Evolutionary conservation across 2,888 invertebrate genomes (phyloP), one percentile per base, ranked within the genome.

Genomic region (Heteropelma amictum): DNA sequence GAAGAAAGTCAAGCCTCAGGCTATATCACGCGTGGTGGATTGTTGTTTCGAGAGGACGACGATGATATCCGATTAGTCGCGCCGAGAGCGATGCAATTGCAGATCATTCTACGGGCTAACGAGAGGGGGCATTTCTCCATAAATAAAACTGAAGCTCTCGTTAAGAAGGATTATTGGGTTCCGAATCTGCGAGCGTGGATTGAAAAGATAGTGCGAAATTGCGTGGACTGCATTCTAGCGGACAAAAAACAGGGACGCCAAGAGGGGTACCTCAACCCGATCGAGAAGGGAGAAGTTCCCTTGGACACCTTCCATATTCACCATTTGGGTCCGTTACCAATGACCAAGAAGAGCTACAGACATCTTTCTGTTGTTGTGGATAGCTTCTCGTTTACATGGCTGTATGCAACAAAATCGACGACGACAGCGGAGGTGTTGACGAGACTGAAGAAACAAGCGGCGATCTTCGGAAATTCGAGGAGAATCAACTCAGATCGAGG

Each of bases 381-480:
- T n/a, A n/a, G n/a, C n/a, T n/a, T n/a, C n/a, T n/a, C n/a, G n/a
- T n/a, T n/a, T n/a, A 72, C 71, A 0, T 86, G 84, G 86, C 19
- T 85, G 5, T 85, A 85, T 63, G 75, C 83, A 1, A 83, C 82
- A 1, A 86, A 83, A 72, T 77, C 84, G 0, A 84, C 81, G 0
- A 75, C 68, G 1, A 38, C 82, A 1, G 42, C 63, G 14, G 87
- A 90, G 54, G 84, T 83, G 0, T 40, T 89, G 7, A 49, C 79
- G 4, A 85, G 83, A 61, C 53, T 89, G 0, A 70, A 70, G n/a
- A 56, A 75, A 10, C 86, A 87, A 47, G 82, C 86, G 56, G 77
- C 77, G 10, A 74, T 67, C 2, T 90, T 89, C 80, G 89, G 88
- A 3, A 88, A 88, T 72, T 87, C 88, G 7, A 71, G 61, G 6